phyloP scores from a whole-genome alignment of 2,888 invertebrate genomes.

The Clostera curtula region DNA sequence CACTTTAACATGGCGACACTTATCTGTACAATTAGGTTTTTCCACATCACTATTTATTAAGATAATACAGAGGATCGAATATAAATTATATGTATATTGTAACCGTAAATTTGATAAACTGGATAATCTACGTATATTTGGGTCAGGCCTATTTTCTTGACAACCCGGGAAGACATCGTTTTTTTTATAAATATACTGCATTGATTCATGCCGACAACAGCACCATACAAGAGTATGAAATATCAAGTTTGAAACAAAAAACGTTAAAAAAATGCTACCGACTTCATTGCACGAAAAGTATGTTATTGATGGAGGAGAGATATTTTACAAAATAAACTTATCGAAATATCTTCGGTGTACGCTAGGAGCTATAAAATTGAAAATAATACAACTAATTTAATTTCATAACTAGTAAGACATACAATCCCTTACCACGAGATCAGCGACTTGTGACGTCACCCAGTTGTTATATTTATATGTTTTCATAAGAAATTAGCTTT shows the following conservation, averaged over 20 bases:
- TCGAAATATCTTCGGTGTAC: slow-evolving; percentile 76
- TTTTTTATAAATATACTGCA: slow-evolving; percentile 28
- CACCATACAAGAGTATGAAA: no score
- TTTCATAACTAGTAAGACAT: slow-evolving; percentile 74
- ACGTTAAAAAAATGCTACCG: slow-evolving; percentile 28
- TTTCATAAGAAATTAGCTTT: slow-evolving; percentile 14
- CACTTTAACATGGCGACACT: slow-evolving; percentile 53
- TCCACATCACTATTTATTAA: slow-evolving; percentile 15
- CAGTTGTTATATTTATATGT: slow-evolving; percentile 36
- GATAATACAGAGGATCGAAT: slow-evolving; percentile 15
- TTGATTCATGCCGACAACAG: slow-evolving; percentile 32
- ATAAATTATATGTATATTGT: slow-evolving; percentile 7
- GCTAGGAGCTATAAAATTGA: slow-evolving; percentile 75
- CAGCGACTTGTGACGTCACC: slow-evolving; percentile 66
- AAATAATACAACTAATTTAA: slow-evolving; percentile 75
- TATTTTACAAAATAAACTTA: slow-evolving; percentile 74
- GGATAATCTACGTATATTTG: slow-evolving; percentile 17
- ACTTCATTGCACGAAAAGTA: slow-evolving; percentile 49
- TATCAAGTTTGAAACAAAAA: no score
- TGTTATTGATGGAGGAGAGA: slow-evolving; percentile 73
- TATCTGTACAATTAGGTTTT: slow-evolving; percentile 21
- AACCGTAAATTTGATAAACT: slow-evolving; percentile 12
- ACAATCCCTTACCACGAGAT: slow-evolving; percentile 76
- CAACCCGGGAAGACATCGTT: slow-evolving; percentile 61
- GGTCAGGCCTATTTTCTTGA: slow-evolving; percentile 38